A percentile compares a stretch with the other conserved stretches of the same genome.
Evolutionary conservation across 2,113 vertebrate genomes (phyloP).

Genomic region (Vicugna pacos): DNA sequence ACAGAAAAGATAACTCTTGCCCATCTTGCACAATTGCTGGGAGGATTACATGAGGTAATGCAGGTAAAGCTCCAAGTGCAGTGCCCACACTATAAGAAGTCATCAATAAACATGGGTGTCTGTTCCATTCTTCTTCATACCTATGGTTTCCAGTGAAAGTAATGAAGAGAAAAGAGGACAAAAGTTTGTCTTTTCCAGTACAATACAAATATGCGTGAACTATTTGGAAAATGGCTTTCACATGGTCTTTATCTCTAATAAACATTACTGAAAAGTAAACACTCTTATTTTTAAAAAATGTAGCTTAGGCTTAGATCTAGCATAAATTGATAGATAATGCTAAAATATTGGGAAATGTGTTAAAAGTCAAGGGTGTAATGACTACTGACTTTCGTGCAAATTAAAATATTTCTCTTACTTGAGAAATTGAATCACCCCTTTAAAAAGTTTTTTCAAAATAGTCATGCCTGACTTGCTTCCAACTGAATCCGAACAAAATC

Average conservation of each 20-base stretch:
- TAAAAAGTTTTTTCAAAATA: constrained; percentile 23
- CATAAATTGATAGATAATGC: background rate
- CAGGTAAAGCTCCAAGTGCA: background rate
- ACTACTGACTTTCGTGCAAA: background rate
- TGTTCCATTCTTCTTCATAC: background rate
- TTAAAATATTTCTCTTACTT: constrained; percentile 25
- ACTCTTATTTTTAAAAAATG: background rate
- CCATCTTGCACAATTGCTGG: background rate
- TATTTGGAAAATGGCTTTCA: background rate
- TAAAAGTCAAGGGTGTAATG: background rate
- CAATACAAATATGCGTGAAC: background rate
- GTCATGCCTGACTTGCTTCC: background rate
- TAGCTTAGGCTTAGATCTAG: background rate
- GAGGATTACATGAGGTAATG: background rate
- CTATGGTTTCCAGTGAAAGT: background rate
- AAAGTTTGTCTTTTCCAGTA: background rate
- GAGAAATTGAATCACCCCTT: background rate
- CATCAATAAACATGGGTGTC: background rate
- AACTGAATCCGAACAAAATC: background rate
- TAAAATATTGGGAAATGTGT: background rate
- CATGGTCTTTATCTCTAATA: background rate
- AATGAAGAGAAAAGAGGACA: background rate
- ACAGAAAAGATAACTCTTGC: background rate
- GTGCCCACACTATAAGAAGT: background rate
- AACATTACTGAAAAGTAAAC: background rate